Conservation (phyloP, 2,113 vertebrate species). For the Caranx melampygus region DNA sequence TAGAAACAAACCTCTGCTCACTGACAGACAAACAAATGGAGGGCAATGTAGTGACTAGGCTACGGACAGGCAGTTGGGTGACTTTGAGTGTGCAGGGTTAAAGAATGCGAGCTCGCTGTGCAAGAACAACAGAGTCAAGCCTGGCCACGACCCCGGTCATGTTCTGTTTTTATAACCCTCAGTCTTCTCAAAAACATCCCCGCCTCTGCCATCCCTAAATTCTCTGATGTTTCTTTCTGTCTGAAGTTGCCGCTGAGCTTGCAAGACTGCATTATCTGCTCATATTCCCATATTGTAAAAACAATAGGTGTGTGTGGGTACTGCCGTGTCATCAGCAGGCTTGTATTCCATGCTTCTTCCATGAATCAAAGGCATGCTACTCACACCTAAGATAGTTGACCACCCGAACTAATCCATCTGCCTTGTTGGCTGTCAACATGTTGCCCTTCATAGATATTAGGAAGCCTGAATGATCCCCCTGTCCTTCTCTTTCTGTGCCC, state of each 20-base stretch:
- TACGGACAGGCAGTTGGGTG: slow-evolving; percentile 11
- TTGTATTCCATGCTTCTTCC: slow-evolving; percentile 51
- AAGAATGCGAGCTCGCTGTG: slow-evolving; percentile 65
- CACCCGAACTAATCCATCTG: slow-evolving; percentile 65
- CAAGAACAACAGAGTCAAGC: slow-evolving; percentile 55
- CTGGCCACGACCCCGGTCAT: slow-evolving; percentile 63
- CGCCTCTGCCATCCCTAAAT: slow-evolving; percentile 24
- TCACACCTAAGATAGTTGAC: slow-evolving; percentile 46
- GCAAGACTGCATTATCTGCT: neutral
- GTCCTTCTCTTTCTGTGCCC: neutral
- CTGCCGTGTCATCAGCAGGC: slow-evolving; percentile 10
- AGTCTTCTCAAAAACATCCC: slow-evolving; percentile 46
- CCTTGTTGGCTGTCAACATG: slow-evolving; percentile 68
- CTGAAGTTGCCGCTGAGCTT: slow-evolving; percentile 32
- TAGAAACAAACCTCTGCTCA: slow-evolving; percentile 36
- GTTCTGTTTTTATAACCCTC: slow-evolving; percentile 77
- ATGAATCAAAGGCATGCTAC: slow-evolving; percentile 50
- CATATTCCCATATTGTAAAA: slow-evolving; percentile 31
- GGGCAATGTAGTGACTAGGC: slow-evolving; percentile 12
- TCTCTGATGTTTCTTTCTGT: slow-evolving; percentile 10
- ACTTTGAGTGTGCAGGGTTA: slow-evolving; percentile 38
- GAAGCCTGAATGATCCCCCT: slow-evolving; percentile 5
- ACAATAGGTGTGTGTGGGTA: slow-evolving; percentile 25
- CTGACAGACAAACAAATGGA: slow-evolving; percentile 47
- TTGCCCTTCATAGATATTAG: slow-evolving; percentile 62